These are phyloP conservation scores for Heliconius aoede DNA, from an alignment of 2,888 invertebrate species.

Conservation along the genomic window DNA sequence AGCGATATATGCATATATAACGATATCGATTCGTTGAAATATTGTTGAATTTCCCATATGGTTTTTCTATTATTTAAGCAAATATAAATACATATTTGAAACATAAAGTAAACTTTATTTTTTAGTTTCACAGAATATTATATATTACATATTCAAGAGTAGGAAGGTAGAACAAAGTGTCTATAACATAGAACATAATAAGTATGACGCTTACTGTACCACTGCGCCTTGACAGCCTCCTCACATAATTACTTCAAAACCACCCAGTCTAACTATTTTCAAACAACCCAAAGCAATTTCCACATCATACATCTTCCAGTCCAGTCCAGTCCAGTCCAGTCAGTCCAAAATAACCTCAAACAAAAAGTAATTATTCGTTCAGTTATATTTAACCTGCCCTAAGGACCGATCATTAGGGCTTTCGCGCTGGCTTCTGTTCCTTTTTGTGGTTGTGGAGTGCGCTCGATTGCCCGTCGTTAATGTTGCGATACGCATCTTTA, in stretches of 20 bases:
- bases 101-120: too few relatives aligned
- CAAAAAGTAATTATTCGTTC: slow-evolving; percentile 68
- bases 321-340: slow-evolving; percentile 9
- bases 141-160: neutral
- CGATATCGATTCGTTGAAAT: too few relatives aligned
- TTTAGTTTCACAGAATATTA: too few relatives aligned
- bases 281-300: slow-evolving; percentile 23
- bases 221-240: neutral
- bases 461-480: slow-evolving; percentile 74
- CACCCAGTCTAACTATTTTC: neutral
- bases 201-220: neutral
- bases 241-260: neutral
- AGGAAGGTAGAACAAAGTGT: neutral
- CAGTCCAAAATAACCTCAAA: slow-evolving; percentile 47
- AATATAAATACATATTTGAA: too few relatives aligned
- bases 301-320: slow-evolving; percentile 24
- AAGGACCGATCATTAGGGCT: slow-evolving; percentile 74
- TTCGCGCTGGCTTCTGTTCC: slow-evolving; percentile 78
- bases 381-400: slow-evolving; percentile 59
- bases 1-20: neutral
- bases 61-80: too few relatives aligned
- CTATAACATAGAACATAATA: neutral
- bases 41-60: too few relatives aligned
- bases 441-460: slow-evolving; percentile 68
- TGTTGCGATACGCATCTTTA: slow-evolving; percentile 70